Base-by-base conservation (phyloP, 1,140 invertebrate genomes). In the Brachionus rotundiformis region DNA sequence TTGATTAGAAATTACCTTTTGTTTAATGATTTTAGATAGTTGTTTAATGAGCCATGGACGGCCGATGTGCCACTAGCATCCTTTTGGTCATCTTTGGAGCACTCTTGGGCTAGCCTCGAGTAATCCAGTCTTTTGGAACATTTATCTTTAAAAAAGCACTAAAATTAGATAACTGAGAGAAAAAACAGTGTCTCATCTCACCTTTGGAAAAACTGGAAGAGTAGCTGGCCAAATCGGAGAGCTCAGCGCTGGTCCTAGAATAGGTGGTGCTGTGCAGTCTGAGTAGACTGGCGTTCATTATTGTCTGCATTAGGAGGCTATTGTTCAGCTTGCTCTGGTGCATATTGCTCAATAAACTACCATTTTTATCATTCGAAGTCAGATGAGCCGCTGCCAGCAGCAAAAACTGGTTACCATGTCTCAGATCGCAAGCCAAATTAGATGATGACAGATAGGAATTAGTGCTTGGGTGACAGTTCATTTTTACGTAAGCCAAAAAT, bases 281-380 rank as follows among this genome's bases (percentile, higher is more conserved):
- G 19, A 73, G 39, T n/a, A 73, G n/a, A 44, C 44, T 73, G 33
- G 68, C 33, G 13, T 73, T 73, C 39, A 73, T 44, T 11, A 73
- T 31, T 23, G 33, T 73, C 25, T 73, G 68, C 36, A 73, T 73
- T 25, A 73, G 29, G 25, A 44, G 23, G 25, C 10, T n/a, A n/a
- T n/a, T n/a, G n/a, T n/a, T n/a, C n/a, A n/a, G n/a, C n/a, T n/a
- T n/a, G n/a, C n/a, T n/a, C n/a, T n/a, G n/a, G n/a, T n/a, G n/a
- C n/a, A n/a, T n/a, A n/a, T n/a, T n/a, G n/a, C n/a, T 61, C 3
- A 61, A 61, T 7, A 61, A 8, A 25, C 3, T 27, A 2, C n/a
- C 59, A 19, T 19, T 3, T 6, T 68, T 73, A 16, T 73, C 68
- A 13, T 0, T 23, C 4, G n/a, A 23, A 5, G 39, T 44, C 29